Percentiles rank a stretch among this genome's conserved stretches.
These are phyloP conservation scores for Cotesia chilonis DNA, from an alignment of 1,140 invertebrate species.

Conservation along the genomic window DNA sequence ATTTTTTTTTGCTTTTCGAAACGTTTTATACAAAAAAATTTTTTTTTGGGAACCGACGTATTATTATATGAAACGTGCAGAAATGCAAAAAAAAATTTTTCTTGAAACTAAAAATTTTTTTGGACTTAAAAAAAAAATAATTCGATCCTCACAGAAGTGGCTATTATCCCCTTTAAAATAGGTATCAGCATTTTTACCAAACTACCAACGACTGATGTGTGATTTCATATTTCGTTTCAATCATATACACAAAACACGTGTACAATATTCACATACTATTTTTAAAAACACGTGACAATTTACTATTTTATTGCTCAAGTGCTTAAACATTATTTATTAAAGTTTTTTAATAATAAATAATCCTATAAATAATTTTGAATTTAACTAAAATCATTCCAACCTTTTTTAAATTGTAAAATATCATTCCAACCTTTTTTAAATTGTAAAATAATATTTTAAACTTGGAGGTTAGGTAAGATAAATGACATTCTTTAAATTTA, in stretches of 20 bases:
- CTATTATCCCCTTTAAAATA: too few species aligned
- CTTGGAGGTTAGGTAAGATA: slow-evolving; percentile 15
- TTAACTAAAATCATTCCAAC: background rate
- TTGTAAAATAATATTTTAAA: background rate
- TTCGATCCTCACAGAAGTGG: too few species aligned
- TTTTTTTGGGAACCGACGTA: too few species aligned
- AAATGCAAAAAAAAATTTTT: too few species aligned
- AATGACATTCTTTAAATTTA: background rate
- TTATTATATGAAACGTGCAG: too few species aligned
- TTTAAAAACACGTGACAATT: background rate
- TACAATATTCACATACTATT: too few species aligned
- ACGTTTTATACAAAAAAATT: too few species aligned
- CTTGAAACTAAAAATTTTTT: too few species aligned
- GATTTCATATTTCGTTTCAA: background rate
- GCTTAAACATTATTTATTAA: background rate
- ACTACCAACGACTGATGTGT: background rate
- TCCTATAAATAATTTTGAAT: background rate
- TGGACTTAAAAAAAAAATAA: too few species aligned
- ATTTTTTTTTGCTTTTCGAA: too few species aligned
- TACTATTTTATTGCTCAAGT: background rate
- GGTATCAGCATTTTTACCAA: background rate
- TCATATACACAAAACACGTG: background rate
- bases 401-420: background rate
- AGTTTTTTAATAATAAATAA: background rate
- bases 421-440: background rate